Conservation (phyloP, 2,888 invertebrate genomes). For the Apantesis nais region DNA sequence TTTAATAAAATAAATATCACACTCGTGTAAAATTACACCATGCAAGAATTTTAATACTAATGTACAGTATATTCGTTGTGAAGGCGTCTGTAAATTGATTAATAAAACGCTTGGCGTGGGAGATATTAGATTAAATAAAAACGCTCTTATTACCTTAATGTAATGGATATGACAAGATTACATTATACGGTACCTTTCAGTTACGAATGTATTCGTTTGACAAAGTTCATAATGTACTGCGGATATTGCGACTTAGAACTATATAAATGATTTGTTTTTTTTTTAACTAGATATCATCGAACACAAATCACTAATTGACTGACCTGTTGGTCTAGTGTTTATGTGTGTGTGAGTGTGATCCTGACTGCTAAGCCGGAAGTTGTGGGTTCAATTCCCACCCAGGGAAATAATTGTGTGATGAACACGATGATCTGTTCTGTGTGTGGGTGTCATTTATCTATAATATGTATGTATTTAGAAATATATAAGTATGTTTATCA, state of each 20-base stretch:
- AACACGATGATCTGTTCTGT: too few relatives aligned
- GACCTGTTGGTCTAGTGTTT: too few relatives aligned
- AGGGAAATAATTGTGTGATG: too few relatives aligned
- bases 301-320: too few relatives aligned
- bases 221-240: neutral
- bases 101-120: slow-evolving; percentile 11
- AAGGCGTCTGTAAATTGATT: slow-evolving; percentile 22
- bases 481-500: too few relatives aligned
- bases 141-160: slow-evolving; percentile 17
- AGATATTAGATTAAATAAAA: slow-evolving; percentile 26
- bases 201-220: slow-evolving; percentile 4
- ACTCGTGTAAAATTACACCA: slow-evolving; percentile 8
- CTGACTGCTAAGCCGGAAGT: too few relatives aligned
- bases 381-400: too few relatives aligned
- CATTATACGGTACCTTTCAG: slow-evolving; percentile 12
- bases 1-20: slow-evolving; percentile 19
- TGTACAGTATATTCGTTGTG: slow-evolving; percentile 10
- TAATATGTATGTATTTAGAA: too few relatives aligned
- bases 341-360: too few relatives aligned
- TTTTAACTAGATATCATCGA: too few relatives aligned
- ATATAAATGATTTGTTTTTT: neutral
- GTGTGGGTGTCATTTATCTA: too few relatives aligned
- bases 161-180: slow-evolving; percentile 23
- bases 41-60: slow-evolving; percentile 10
- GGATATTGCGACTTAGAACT: neutral